Conservation (phyloP, 2,113 vertebrate genomes). For the Anarrhichthys ocellatus region DNA sequence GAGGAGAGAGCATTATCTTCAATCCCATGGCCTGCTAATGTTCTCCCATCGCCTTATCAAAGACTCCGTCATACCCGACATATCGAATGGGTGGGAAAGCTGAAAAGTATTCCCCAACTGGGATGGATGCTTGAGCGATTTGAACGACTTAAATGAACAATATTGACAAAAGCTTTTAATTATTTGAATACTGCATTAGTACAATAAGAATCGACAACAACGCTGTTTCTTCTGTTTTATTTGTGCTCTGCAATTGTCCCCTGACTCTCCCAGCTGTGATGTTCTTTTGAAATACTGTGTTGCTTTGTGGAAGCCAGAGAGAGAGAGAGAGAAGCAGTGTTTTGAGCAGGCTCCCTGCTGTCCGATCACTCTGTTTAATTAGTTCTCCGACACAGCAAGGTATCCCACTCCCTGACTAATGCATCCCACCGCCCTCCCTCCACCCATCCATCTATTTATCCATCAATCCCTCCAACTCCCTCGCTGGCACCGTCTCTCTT, state of each 20-base stretch:
- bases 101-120: conserved; percentile 14
- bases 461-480: conserved; percentile 3
- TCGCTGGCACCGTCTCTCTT: conserved; percentile 3
- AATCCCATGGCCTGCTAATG: conserved; percentile 13
- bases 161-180: neutral
- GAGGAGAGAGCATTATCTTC: conserved; percentile 8
- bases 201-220: neutral
- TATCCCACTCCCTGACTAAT: conserved; percentile 41
- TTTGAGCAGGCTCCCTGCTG: conserved; percentile 15
- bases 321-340: conserved; percentile 4
- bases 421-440: conserved; percentile 19
- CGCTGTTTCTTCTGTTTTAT: neutral
- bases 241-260: neutral
- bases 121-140: neutral
- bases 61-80: conserved; percentile 4
- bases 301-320: conserved; percentile 40
- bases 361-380: conserved; percentile 44
- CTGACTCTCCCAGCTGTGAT: conserved; percentile 21
- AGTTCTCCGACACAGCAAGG: conserved; percentile 27
- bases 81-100: conserved; percentile 52
- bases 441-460: conserved; percentile 7
- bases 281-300: conserved; percentile 31
- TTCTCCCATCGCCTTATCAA: conserved; percentile 41
- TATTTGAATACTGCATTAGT: neutral
- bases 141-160: neutral